These are phyloP conservation scores for Lipophrys pholis DNA, from an alignment of 2,113 vertebrate species.

Conservation along the genomic window DNA sequence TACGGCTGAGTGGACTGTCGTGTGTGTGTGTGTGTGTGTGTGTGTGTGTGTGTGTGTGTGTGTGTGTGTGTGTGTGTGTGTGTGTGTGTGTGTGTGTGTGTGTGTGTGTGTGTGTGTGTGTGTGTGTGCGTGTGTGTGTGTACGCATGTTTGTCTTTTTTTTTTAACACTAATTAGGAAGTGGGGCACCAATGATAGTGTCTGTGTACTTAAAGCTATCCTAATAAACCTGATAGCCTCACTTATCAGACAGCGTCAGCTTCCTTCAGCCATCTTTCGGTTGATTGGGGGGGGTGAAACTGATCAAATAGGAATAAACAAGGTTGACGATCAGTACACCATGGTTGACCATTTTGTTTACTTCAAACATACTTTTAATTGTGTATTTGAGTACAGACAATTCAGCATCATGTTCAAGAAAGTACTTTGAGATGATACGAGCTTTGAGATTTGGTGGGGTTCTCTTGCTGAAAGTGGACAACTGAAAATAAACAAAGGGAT, in stretches of 20 bases:
- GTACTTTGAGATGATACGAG: no score
- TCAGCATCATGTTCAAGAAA: no score
- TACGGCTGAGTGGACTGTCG: slow-evolving; percentile 32
- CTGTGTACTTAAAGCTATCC: slow-evolving; percentile 11
- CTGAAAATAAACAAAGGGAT: no score
- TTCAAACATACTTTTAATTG: no score
- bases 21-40: slow-evolving; percentile 26
- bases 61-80: slow-evolving; percentile 9
- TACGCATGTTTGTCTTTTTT: slow-evolving; percentile 1
- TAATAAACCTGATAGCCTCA: slow-evolving; percentile 17
- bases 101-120: slow-evolving; percentile 1
- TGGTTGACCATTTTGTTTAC: no score
- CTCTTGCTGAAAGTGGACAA: no score
- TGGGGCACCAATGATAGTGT: not conserved
- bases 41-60: slow-evolving; percentile 2
- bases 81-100: slow-evolving; percentile 16
- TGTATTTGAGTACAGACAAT: no score
- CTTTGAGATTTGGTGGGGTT: no score
- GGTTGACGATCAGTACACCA: no score
- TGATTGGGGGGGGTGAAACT: slow-evolving; percentile 3
- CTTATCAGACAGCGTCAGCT: not conserved
- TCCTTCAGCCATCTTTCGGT: not conserved
- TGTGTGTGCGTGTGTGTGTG: slow-evolving; percentile 3
- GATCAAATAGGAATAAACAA: not conserved
- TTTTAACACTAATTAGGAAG: slow-evolving; percentile 18